These are phyloP conservation scores for Siniperca obscura DNA, from an alignment of 2,797 vertebrate species.

Conservation along the genomic window DNA sequence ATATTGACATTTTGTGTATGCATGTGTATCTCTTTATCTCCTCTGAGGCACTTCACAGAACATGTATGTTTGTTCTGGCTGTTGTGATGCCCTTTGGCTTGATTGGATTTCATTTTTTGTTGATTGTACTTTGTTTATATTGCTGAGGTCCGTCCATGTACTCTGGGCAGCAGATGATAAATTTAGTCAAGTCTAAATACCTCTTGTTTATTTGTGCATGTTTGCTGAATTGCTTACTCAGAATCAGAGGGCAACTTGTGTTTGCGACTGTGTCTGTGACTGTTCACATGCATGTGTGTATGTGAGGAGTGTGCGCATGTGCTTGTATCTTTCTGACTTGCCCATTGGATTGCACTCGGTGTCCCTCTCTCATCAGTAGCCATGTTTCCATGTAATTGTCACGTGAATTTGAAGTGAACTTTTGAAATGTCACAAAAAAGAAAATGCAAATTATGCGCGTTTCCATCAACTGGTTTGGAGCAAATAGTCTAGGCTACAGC, in stretches of 20 bases:
- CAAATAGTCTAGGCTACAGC: too few species aligned
- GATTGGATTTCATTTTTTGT: constrained; percentile 45
- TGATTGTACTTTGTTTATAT: constrained; percentile 39
- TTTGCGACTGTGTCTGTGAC: neutral
- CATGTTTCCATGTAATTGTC: too few species aligned
- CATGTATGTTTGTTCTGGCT: constrained; percentile 21
- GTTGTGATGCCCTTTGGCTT: constrained; percentile 5
- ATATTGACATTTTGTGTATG: neutral
- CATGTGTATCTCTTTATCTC: constrained; percentile 2
- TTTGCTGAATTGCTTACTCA: constrained; percentile 30
- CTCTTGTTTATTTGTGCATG: constrained; percentile 39
- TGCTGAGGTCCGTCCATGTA: constrained; percentile 33
- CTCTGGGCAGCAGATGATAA: constrained; percentile 24
- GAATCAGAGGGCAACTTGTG: constrained; percentile 6
- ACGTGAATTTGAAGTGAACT: too few species aligned
- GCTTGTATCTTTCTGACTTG: neutral
- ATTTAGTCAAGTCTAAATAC: constrained; percentile 28
- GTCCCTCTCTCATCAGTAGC: constrained; percentile 38
- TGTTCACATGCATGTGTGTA: neutral
- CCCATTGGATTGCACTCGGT: neutral
- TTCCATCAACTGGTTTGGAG: too few species aligned
- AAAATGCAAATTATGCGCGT: too few species aligned
- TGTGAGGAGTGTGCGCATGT: neutral
- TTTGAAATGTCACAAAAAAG: too few species aligned
- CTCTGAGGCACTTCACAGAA: neutral